Evolutionary conservation across 2,113 vertebrate genomes (phyloP), one percentile per base, ranked within the genome.

Genomic region (Motacilla alba): DNA sequence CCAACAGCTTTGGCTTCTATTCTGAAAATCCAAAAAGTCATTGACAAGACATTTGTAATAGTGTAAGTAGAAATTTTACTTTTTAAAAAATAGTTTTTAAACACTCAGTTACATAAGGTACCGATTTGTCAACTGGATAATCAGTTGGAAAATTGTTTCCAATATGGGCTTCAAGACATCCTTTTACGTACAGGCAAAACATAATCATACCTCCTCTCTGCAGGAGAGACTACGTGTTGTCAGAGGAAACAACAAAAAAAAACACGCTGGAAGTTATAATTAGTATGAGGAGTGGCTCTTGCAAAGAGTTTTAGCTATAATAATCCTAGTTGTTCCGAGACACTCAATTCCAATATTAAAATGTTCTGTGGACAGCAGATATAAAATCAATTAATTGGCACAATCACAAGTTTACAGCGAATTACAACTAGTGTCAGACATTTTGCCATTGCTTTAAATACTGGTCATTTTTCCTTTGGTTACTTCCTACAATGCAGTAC

Each of bases 61-160:
- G 52, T 94, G 97, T 97, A 97, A 95, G 97, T 92, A 96, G 92
- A 97, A 98, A 96, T 97, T 95, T 96, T 94, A 97, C 93, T 94
- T 96, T 96, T 98, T 76, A 93, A 97, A 97, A 97, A 97, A 97
- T 90, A 94, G 79, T 95, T 94, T 90, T 96, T 90, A 79, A 96
- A 97, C 93, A 95, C 92, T 96, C 90, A 95, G 86, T 96, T 96
- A 97, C 96, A 97, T 94, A 96, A 96, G 91, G 96, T 97, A 97
- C 90, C 94, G 77, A 94, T 95, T 64, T 91, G 82, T 96, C 96
- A 97, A 96, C 95, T 97, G 97, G 92, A 97, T 90, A 97, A 97
- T 97, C 97, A 97, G 95, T 97, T 97, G 97, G 93, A 86, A 96
- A 95, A 90, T 74, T 95, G 87, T 96, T 95, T 97, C 95, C 96